A percentile compares a stretch with the other conserved stretches of the same genome.
Evolutionary conservation across 2,888 invertebrate species (phyloP).

Genomic region (Metacarcinus magister): DNA sequence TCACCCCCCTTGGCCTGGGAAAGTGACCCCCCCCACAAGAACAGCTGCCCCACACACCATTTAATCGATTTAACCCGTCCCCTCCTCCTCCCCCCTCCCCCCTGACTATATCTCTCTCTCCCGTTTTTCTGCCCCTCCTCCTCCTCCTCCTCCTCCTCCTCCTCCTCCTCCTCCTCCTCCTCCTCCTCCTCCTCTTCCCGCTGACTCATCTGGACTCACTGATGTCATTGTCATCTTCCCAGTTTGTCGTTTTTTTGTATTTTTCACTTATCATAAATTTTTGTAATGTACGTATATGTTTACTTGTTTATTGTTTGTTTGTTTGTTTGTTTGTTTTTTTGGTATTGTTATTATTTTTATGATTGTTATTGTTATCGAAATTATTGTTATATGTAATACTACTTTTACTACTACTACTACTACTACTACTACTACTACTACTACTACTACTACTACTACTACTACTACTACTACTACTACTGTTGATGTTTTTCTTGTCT

Average conservation of each 20-base stretch:
- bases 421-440: no score
- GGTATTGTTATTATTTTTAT: neutral
- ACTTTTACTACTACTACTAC: no score
- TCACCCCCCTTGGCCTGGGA: neutral
- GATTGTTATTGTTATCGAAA: neutral
- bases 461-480: no score
- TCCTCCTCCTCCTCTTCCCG: neutral
- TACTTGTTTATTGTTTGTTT: neutral
- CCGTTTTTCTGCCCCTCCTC: neutral
- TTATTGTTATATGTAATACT: no score
- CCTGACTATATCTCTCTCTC: neutral
- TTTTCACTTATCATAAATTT: neutral
- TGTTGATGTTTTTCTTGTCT: no score
- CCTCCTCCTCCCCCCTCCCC: neutral
- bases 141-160: neutral
- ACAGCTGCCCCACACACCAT: neutral
- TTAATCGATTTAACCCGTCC: neutral
- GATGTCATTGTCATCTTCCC: neutral
- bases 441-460: no score
- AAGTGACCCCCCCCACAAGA: conserved; percentile 2
- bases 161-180: neutral
- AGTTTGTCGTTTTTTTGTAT: neutral
- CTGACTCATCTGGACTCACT: neutral
- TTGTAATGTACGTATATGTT: neutral
- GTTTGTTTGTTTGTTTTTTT: neutral